Base-by-base conservation (phyloP, 2,888 invertebrate genomes). In the Isotomurus palustris region DNA sequence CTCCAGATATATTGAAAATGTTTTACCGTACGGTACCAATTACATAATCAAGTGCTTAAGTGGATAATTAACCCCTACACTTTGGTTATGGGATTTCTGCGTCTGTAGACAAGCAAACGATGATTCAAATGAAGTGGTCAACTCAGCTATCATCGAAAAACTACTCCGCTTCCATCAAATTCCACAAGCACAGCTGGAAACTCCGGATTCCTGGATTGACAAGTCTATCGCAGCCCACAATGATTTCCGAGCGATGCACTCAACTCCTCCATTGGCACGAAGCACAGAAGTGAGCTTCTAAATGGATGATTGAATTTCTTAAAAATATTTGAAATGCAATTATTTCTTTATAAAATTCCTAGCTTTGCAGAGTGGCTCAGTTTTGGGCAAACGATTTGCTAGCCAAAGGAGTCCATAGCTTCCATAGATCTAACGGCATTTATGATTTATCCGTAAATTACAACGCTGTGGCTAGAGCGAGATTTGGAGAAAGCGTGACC, bases 351-450 rank as follows among this genome's bases (percentile, higher is more conserved):
- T 6, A 41, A 6, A n/a, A 21, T 27, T 35, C 48, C 5, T 41
- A 61, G 61, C 25, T 68, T 1, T 58, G 64, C 19, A 45, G 58
- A 57, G 63, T 66, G 0, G 59, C 64, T 21, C 67, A 68, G 52
- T 41, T 50, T 2, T 64, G 62, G 56, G 60, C 62, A 2, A 51
- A 63, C 28, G 19, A 51, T 36, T 43, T 62, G 6, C 25, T 61
- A 21, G 49, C 48, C 19, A 21, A 41, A 10, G 61, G 57, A n/a
- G 17, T 61, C 0, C 28, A 8, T 10, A 3, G 25, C 4, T 61
- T 61, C n/a, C 57, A 61, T n/a, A n/a, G n/a, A n/a, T n/a, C n/a
- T n/a, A n/a, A n/a, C 32, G 32, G 10, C 32, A 32, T 10, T 12
- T 10, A 12, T 8, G 14, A 12, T 32, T 32, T 32, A 12, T 32